These are phyloP conservation scores for Pseudomyrmex concolor DNA, from an alignment of 1,140 invertebrate species.

Conservation along the genomic window DNA sequence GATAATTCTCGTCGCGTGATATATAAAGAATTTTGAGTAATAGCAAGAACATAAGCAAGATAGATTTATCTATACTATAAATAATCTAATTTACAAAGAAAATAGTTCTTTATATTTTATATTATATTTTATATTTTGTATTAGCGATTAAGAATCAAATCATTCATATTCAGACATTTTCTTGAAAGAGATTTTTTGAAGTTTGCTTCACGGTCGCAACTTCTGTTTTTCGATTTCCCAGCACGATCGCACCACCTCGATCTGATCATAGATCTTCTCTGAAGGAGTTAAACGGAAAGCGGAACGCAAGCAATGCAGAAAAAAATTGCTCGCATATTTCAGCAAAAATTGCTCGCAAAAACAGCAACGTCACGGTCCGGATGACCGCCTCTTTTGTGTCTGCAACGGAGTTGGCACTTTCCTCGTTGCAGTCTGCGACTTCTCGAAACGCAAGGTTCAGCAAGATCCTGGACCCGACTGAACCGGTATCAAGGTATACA, in stretches of 20 bases:
- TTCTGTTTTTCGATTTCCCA: background rate
- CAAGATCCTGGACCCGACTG: conserved; percentile 34
- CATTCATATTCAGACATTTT: no score
- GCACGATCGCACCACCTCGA: background rate
- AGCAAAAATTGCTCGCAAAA: conserved; percentile 43
- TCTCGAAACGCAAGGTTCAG: conserved; percentile 58
- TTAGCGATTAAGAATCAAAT: background rate
- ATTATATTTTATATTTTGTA: background rate
- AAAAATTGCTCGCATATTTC: conserved; percentile 42
- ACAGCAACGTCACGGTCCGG: conserved; percentile 24
- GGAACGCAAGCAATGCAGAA: background rate
- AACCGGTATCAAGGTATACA: conserved; percentile 51
- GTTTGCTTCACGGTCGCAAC: background rate
- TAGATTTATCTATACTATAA: conserved; percentile 9
- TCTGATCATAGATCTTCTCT: background rate
- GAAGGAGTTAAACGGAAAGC: background rate
- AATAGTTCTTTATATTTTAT: background rate
- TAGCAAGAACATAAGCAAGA: background rate
- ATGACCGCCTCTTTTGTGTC: conserved; percentile 37
- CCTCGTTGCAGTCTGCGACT: conserved; percentile 53
- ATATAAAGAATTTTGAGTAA: background rate
- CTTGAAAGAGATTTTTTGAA: background rate
- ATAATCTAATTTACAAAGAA: background rate
- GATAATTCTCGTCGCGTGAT: conserved; percentile 22
- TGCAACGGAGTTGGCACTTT: conserved; percentile 63